These are phyloP conservation scores for Cantharis lateralis DNA, from an alignment of 2,888 invertebrate genomes.

Conservation along the genomic window DNA sequence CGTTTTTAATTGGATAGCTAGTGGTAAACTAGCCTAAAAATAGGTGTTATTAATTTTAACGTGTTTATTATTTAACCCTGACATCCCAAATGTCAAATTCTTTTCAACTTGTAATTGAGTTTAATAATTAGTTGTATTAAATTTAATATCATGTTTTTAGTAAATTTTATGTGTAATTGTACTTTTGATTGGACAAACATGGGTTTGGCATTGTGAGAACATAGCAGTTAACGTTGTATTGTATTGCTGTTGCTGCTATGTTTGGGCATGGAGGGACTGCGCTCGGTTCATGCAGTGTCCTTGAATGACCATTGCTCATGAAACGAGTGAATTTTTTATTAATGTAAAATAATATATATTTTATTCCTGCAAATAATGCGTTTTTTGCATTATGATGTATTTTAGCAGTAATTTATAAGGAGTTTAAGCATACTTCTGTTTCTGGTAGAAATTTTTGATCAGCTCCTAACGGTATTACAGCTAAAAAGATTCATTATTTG, in stretches of 20 bases:
- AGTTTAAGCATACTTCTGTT: slow-evolving; percentile 56
- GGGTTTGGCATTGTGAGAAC: slow-evolving; percentile 50
- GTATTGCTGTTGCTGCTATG: slow-evolving; percentile 31
- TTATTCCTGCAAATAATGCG: slow-evolving; percentile 76
- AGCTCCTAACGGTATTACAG: slow-evolving; percentile 50
- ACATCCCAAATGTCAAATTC: slow-evolving; percentile 50
- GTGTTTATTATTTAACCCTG: slow-evolving; percentile 52
- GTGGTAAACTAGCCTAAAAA: slow-evolving; percentile 36
- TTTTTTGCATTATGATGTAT: slow-evolving; percentile 72
- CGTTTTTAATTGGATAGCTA: slow-evolving; percentile 29
- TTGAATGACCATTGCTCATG: slow-evolving; percentile 48
- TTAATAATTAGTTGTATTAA: slow-evolving; percentile 29
- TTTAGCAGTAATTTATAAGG: slow-evolving; percentile 58
- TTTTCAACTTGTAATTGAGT: slow-evolving; percentile 35
- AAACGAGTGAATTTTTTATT: slow-evolving; percentile 53
- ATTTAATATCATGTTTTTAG: slow-evolving; percentile 31
- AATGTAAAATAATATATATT: slow-evolving; percentile 69
- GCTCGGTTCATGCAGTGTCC: slow-evolving; percentile 50
- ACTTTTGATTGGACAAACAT: slow-evolving; percentile 41
- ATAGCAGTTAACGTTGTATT: slow-evolving; percentile 29
- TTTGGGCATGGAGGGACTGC: slow-evolving; percentile 49
- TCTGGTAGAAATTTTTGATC: slow-evolving; percentile 41
- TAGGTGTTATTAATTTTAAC: slow-evolving; percentile 46
- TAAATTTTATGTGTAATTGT: slow-evolving; percentile 30
- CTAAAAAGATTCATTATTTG: slow-evolving; percentile 52